These are phyloP conservation scores for Ectobius pallidus DNA, from an alignment of 2,888 invertebrate species.

Conservation along the genomic window DNA sequence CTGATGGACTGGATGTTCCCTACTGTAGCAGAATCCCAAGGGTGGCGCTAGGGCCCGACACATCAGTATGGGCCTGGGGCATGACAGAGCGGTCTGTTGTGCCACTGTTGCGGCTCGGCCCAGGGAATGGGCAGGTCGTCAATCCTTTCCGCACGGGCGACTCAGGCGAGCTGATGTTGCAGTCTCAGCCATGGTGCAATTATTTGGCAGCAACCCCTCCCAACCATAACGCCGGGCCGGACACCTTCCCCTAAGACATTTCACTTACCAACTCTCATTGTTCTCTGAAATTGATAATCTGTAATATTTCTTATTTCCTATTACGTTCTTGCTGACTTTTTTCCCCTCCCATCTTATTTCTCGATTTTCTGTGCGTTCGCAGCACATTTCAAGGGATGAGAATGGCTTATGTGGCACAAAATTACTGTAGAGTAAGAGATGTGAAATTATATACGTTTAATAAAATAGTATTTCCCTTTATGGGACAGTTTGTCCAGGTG, in stretches of 20 bases:
- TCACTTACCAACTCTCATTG: conserved; percentile 8
- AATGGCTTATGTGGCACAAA: too few relatives aligned
- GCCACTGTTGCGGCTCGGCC: not conserved
- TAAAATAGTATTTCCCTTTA: too few relatives aligned
- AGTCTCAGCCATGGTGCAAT: not conserved
- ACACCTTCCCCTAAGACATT: conserved; percentile 7
- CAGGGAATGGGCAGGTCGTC: conserved; percentile 3
- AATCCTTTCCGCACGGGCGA: conserved; percentile 28
- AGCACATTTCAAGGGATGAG: too few relatives aligned
- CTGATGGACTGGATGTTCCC: too few relatives aligned
- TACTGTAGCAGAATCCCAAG: too few relatives aligned
- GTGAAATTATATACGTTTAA: too few relatives aligned
- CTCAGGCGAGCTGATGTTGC: conserved; percentile 21
- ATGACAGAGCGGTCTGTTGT: too few relatives aligned
- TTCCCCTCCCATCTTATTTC: not conserved
- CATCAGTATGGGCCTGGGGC: too few relatives aligned
- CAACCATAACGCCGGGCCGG: not conserved
- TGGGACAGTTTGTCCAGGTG: too few relatives aligned
- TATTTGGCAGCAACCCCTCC: conserved; percentile 11
- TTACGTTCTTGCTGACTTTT: not conserved
- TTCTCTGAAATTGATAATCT: conserved; percentile 9
- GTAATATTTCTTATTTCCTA: not conserved
- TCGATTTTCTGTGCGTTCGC: not conserved
- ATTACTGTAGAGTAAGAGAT: too few relatives aligned
- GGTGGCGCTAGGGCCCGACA: too few relatives aligned